Evolutionary conservation across 2,113 vertebrate species (phyloP), one percentile per base, ranked within the genome.

Genomic region (Phalacrocorax aristotelis): DNA sequence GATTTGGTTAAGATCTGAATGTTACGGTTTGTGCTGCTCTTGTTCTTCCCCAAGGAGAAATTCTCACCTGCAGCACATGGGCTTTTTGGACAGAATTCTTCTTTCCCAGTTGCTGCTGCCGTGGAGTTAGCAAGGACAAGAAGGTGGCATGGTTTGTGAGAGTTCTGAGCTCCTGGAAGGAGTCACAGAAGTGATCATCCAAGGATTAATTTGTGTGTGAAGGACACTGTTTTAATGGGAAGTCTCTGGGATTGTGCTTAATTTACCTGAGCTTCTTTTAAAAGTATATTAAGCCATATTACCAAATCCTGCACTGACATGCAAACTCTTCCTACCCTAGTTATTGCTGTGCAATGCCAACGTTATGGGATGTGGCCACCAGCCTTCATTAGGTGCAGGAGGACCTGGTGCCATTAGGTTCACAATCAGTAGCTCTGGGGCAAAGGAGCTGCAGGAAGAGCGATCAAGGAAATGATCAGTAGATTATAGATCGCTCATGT

Each of bases 301-400:
- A 11, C 17, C 42, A 32, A 40, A 6, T 14, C 36, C 80, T 68
- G 34, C 57, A 4, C 6, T 38, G 89, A 16, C 4, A 2, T 11
- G 23, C 29, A 14, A 1, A 25, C 8, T 27, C 51, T 46, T 23
- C 51, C 54, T 23, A 11, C 40, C n/a, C 46, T 22, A 1, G 46
- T 9, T 11, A 9, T 0, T 32, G 30, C 13, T 8, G 18, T 11
- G 4, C 16, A 13, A 8, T 8, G 32, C 15, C 6, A 8, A 8
- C 3, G 10, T 19, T 36, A 23, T 1, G 20, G 58, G 32, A 12
- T 21, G 64, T 20, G 77, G 52, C 18, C 62, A 13, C 19, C 0
- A 0, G 12, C 18, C 18, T 13, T 10, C 40, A 4, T 3, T 5
- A 12, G 52, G 2, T 4, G 23, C 65, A 26, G 30, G 54, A 74